Conservation (phyloP, 2,888 invertebrate species). For the Drosophila neonasuta region DNA sequence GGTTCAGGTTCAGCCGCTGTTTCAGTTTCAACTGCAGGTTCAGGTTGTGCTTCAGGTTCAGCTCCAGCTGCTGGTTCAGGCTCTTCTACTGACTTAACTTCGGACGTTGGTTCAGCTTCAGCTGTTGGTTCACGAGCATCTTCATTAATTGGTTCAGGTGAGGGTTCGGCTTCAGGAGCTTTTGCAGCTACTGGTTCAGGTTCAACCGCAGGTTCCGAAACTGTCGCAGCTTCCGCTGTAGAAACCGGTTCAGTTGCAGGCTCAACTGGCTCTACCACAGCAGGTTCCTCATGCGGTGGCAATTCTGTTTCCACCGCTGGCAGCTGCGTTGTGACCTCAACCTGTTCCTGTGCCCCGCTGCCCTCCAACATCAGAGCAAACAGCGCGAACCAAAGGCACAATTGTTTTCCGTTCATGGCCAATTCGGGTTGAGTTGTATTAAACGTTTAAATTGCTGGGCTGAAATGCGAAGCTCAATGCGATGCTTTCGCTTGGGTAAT, state of each 20-base stretch:
- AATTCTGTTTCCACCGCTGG: background rate
- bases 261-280: background rate
- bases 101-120: background rate
- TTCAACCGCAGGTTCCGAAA: background rate
- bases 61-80: background rate
- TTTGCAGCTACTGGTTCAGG: background rate
- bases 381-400: conserved; percentile 35
- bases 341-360: conserved; percentile 27
- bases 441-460: background rate
- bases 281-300: background rate
- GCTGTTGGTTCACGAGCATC: no score
- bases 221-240: background rate
- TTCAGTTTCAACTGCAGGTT: background rate
- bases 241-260: background rate
- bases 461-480: background rate
- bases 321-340: background rate
- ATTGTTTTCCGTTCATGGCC: conserved; percentile 38
- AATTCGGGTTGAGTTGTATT: background rate
- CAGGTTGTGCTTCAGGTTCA: background rate
- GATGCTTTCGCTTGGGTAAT: conserved; percentile 4
- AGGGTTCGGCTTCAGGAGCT: background rate
- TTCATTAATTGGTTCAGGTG: background rate
- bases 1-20: background rate
- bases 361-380: conserved; percentile 33
- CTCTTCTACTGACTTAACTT: no score